These are phyloP conservation scores for pig (Sus scrofa) DNA, from an alignment of 2,113 vertebrate genomes.

Conservation along the genomic window T2T-Sscrofa CM000823.6:65919001-65919500, in stretches of 20 bases:
- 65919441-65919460: background rate
- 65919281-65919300: background rate
- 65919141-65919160: background rate
- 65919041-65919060: background rate
- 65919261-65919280: background rate
- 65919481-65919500: constrained; percentile 95
- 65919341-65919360: background rate
- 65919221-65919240: background rate
- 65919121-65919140: background rate
- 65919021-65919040: background rate
- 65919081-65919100: constrained; percentile 38
- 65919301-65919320: background rate
- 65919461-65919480: background rate
- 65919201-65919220: background rate
- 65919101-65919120: constrained; percentile 9
- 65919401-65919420: background rate
- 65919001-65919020: background rate
- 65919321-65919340: background rate
- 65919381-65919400: background rate
- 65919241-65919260: background rate
- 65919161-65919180: background rate
- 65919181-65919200: background rate
- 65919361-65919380: background rate
- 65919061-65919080: background rate
- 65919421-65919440: background rate